Conservation (phyloP, 2,888 invertebrate genomes). For the Lamproptera curius region DNA sequence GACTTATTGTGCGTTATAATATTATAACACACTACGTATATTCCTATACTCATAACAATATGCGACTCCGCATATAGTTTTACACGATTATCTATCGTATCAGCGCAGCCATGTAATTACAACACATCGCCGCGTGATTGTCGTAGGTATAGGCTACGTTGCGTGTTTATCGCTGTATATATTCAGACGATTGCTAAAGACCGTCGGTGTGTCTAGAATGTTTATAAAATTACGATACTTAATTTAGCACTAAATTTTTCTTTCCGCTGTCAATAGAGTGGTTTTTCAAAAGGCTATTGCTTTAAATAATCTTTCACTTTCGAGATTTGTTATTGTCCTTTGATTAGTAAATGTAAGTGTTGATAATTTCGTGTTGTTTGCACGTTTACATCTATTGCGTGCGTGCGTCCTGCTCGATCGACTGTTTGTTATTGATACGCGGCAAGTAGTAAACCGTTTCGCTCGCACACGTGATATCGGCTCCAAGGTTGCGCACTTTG, state of each 20-base stretch:
- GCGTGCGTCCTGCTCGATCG: too few species aligned
- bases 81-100: constrained; percentile 28
- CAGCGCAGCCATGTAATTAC: constrained; percentile 40
- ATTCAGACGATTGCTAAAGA: not conserved
- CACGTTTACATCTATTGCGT: too few species aligned
- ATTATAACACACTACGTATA: too few species aligned
- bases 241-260: too few species aligned
- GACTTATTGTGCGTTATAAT: too few species aligned
- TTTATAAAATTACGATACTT: too few species aligned
- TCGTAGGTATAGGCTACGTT: constrained; percentile 15
- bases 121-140: constrained; percentile 39
- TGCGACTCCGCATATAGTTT: too few species aligned
- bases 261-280: too few species aligned
- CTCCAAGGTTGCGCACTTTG: constrained; percentile 26
- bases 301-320: not conserved
- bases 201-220: not conserved
- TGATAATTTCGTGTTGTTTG: too few species aligned
- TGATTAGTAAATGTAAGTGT: not conserved
- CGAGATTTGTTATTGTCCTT: not conserved
- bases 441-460: constrained; percentile 23
- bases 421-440: constrained; percentile 25
- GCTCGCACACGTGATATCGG: constrained; percentile 32
- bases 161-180: not conserved
- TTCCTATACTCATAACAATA: too few species aligned
- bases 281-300: not conserved